Conservation (phyloP, 1,140 invertebrate species). For the Meloidogyne floridensis region DNA sequence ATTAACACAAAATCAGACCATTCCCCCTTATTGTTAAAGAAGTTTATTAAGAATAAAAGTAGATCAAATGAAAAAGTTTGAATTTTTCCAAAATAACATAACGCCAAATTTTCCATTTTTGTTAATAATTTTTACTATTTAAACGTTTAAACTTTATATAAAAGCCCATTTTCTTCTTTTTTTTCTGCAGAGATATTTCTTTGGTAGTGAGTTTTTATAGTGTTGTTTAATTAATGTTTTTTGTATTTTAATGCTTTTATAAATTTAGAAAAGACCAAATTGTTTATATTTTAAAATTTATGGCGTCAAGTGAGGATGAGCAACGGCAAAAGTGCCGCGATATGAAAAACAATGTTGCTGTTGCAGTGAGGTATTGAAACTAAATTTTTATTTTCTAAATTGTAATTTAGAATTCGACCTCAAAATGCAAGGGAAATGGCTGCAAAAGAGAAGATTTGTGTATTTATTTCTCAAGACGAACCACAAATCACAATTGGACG, state of each 20-base stretch:
- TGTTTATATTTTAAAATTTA: background rate
- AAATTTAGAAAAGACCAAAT: too few relatives aligned
- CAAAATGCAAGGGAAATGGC: conserved; percentile 87
- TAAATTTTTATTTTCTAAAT: background rate
- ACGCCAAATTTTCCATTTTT: too few relatives aligned
- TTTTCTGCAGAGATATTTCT: too few relatives aligned
- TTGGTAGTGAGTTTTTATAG: too few relatives aligned
- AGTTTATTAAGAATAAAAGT: too few relatives aligned
- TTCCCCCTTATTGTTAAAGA: background rate
- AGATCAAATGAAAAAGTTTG: too few relatives aligned
- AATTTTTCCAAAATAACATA: too few relatives aligned
- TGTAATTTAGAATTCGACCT: conserved; percentile 80
- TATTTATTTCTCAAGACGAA: conserved; percentile 75
- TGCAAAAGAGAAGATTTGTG: conserved; percentile 91
- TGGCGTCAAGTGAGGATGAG: background rate
- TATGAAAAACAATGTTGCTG: conserved; percentile 2
- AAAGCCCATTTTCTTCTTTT: too few relatives aligned
- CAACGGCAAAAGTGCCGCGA: background rate
- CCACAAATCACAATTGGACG: conserved; percentile 89
- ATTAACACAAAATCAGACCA: background rate
- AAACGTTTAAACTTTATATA: too few relatives aligned
- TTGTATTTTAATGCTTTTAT: background rate
- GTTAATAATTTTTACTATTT: too few relatives aligned
- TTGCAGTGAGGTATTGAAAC: conserved; percentile 17
- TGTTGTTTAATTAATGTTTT: background rate